phyloP scores from a whole-genome alignment of 2,888 invertebrate species.

The Lycia hirtaria region DNA sequence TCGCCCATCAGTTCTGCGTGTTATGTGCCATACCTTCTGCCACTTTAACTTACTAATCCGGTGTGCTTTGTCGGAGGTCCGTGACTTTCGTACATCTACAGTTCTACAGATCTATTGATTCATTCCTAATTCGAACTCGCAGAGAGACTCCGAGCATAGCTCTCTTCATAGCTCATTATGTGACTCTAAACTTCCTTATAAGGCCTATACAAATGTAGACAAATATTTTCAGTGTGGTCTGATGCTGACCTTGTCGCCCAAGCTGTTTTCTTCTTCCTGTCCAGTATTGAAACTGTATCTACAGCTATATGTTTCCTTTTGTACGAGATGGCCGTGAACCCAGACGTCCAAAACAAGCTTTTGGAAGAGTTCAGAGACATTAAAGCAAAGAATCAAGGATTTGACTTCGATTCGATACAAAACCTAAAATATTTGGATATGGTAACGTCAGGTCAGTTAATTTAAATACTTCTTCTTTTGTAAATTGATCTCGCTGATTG shows the following conservation, averaged over 20 bases:
- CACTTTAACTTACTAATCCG: too few species aligned
- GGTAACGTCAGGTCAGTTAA: constrained; percentile 79
- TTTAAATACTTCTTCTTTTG: neutral
- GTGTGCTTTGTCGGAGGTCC: too few species aligned
- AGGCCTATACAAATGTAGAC: too few species aligned
- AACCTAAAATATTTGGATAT: constrained; percentile 86
- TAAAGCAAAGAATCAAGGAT: constrained; percentile 60
- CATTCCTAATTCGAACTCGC: too few species aligned
- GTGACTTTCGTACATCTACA: too few species aligned
- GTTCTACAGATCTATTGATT: too few species aligned
- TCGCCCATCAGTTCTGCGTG: too few species aligned
- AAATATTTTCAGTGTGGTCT: constrained; percentile 62
- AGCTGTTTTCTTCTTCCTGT: constrained; percentile 80
- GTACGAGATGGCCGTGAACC: constrained; percentile 85
- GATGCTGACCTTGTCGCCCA: constrained; percentile 74
- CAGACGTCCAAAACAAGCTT: constrained; percentile 82
- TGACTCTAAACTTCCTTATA: too few species aligned
- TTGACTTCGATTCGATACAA: constrained; percentile 77
- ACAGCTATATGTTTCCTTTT: constrained; percentile 75
- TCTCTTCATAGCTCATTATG: too few species aligned
- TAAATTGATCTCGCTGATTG: too few species aligned
- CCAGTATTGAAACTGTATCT: constrained; percentile 81
- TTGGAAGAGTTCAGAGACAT: constrained; percentile 81
- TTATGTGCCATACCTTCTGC: too few species aligned
- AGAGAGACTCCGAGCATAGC: too few species aligned